Evolutionary conservation across 2,113 vertebrate species (phyloP), one percentile per base, ranked within the genome.

Genomic region (Passer domesticus): DNA sequence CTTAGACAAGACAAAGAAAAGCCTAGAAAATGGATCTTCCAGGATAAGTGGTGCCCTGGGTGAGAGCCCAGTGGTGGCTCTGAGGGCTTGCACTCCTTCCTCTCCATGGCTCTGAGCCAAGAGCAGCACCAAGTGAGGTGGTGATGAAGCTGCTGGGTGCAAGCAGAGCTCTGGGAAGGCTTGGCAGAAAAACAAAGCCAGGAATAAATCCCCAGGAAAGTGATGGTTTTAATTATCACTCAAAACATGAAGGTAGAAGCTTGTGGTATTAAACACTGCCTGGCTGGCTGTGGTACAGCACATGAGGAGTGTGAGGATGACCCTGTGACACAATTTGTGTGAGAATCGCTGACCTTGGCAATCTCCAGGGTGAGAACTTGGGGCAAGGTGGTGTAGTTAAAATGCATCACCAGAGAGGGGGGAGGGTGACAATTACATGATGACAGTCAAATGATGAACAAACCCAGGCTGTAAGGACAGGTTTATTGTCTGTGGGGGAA

Each of bases 231-330:
- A 75, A 75, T 87, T 93, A 41, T 67, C 52, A 63, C 60, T 72
- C 39, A 33, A 55, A 81, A 19, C 52, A 43, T 3, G 4, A 66
- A n/a, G 16, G 30, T 0, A 18, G 17, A 39, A 75, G 15, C 52
- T 55, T 25, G 1, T 33, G 19, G 4, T 56, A 6, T 64, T 21
- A 49, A 64, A 35, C 19, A 1, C 4, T 56, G 35, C 11, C 44
- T 52, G 53, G 23, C 30, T 60, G 0, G 22, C 58, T 64, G 21
- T 24, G 58, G 18, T 8, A 1, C 2, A 72, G 8, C 13, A 2
- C 23, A 6, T 0, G 4, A 53, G 39, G 46, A 50, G 18, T 1
- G 2, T 43, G 55, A 53, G 46, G 5, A 13, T 74, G 63, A 44
- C 13, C 19, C 58, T 17, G 9, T 67, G 39, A 50, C 52, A 39